Base-by-base conservation (phyloP, 1,140 invertebrate species). In the Musca domestica region DNA sequence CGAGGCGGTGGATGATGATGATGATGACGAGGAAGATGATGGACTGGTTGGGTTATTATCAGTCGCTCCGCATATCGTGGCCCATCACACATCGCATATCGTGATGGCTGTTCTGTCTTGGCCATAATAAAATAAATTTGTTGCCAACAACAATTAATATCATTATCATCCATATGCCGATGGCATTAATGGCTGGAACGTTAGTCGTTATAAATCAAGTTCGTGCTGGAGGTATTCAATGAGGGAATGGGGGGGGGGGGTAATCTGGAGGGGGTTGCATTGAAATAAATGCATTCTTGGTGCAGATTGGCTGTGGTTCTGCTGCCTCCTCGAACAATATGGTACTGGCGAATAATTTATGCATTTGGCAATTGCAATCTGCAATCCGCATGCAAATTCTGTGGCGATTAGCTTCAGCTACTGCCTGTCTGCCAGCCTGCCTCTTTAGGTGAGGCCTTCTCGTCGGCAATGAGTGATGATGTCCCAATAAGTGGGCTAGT, bases 111-210 rank as follows among this genome's bases (percentile, higher is more conserved):
- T 41, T 41, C 34, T 41, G 34, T 41, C 34, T 41, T 41, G 34
- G 34, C 34, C 34, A 41, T 41, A 41, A 41, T 41, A 34, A 61
- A 34, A 19, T 61, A 61, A 61, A 61, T 61, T 61, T 61, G 56
- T 61, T 61, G 27, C 56, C 56, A 61, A 61, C 56, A 61, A 61
- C 56, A 61, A 61, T 61, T 61, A 61, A 61, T 61, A 34, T 61
- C 56, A 61, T 61, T 41, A 61, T 61, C 27, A 61, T 34, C 27
- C 23, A 27, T 61, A 61, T 61, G 56, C 27, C 27, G 56, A 34
- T 61, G 56, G 56, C 56, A 61, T 61, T 61, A 61, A 41, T 41
- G 56, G 56, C 34, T 61, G 56, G 12, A 61, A 19, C n/a, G 27
- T 34, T 61, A 61, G 56, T 61, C 12, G 56, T 41, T 61, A 61